Base-by-base conservation (phyloP, 2,113 vertebrate species). In the Thunnus maccoyii region DNA sequence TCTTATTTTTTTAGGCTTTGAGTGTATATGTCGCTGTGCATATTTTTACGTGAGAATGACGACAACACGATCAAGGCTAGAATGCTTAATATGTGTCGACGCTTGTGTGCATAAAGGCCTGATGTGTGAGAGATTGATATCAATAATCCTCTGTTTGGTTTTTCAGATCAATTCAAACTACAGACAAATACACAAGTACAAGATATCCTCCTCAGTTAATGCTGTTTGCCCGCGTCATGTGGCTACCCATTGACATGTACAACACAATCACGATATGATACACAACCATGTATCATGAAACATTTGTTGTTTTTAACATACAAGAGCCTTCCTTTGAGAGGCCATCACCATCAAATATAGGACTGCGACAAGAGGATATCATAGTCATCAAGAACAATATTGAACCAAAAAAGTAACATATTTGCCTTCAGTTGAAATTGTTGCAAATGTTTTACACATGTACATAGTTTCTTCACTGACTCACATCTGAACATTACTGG, bases 241-340 rank as follows among this genome's bases (percentile, higher is more conserved):
- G 93, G 94, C 94, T 93, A 93, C 95, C 93, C 94, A 95, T 89
- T 73, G 94, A 96, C 94, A 93, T 95, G 83, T 94, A 95, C 94
- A 94, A 95, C 95, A 95, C 95, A 91, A 95, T 95, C 92, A 95
- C 95, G 94, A 96, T 94, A 94, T 95, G 95, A 95, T 96, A 96
- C 94, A 96, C 94, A 85, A 94, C 86, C 69, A 91, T 90, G 91
- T 93, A 89, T 91, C 92, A 92, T 86, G 86, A 88, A 90, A 92
- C 88, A 83, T 85, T 83, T 92, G 82, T 96, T 94, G 90, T 86
- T 94, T 88, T 88, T 75, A 96, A 95, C 97, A 94, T 95, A 98
- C 96, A 97, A 94, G 93, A 94, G 96, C 96, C 87, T 75, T 71
- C 60, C 41, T 60, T 76, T 73, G 73, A 81, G 76, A 92, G 91